Evolutionary conservation across 2,888 invertebrate species (phyloP).

Genomic region (Autographa pulchrina): DNA sequence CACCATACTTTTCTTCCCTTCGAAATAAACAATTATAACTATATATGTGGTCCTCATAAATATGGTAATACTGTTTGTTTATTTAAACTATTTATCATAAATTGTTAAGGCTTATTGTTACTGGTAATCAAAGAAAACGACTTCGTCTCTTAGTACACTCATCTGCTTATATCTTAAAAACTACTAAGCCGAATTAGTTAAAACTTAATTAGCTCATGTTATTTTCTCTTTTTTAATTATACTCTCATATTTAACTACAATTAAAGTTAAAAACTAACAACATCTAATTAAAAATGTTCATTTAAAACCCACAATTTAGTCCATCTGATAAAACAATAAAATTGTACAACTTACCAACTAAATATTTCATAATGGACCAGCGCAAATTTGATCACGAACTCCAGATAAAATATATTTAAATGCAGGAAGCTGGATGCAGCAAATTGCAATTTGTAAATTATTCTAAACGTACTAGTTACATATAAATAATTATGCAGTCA

Average conservation of each 20-base stretch:
- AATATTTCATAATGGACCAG: constrained; percentile 30
- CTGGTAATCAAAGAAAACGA: no score
- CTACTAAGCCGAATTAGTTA: no score
- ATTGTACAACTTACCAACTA: neutral
- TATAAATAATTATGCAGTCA: constrained; percentile 22
- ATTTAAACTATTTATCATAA: neutral
- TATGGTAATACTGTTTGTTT: neutral
- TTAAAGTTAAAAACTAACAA: no score
- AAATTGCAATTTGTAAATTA: constrained; percentile 26
- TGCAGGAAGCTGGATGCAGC: constrained; percentile 12
- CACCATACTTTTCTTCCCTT: neutral
- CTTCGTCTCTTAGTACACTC: no score
- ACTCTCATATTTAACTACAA: no score
- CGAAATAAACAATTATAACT: neutral
- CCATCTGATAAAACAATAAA: constrained; percentile 16
- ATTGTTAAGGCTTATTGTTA: no score
- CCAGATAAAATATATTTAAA: constrained; percentile 43
- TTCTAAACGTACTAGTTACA: constrained; percentile 26
- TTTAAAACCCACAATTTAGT: constrained; percentile 8
- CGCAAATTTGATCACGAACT: constrained; percentile 32
- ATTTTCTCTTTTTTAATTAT: no score
- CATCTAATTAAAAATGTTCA: neutral
- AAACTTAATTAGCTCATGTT: no score
- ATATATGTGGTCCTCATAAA: neutral
- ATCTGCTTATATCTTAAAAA: no score